Conservation (phyloP, 2,113 vertebrate genomes). For the Grus americana region DNA sequence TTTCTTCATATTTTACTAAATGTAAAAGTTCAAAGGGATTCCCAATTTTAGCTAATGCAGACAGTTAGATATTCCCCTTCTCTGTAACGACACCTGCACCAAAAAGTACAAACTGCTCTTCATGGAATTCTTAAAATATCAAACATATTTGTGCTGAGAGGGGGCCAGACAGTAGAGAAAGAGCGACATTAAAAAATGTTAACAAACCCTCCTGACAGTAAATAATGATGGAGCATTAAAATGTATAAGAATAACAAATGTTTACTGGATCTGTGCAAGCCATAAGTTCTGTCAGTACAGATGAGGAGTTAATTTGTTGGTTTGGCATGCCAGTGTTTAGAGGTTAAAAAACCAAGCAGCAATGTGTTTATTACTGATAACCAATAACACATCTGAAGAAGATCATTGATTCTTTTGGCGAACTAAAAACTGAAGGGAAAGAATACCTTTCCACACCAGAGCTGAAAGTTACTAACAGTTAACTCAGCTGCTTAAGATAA, state of each 20-base stretch:
- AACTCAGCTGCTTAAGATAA: neutral
- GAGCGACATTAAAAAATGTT: neutral
- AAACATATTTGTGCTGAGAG: neutral
- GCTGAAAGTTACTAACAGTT: neutral
- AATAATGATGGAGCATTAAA: neutral
- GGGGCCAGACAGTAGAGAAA: neutral
- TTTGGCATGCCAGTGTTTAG: neutral
- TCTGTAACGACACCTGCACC: neutral
- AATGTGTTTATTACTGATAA: neutral
- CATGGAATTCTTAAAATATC: neutral
- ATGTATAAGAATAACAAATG: neutral
- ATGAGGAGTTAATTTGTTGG: rapidly evolving
- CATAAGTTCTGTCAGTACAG: neutral
- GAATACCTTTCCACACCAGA: neutral
- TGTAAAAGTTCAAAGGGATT: neutral
- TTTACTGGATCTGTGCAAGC: neutral
- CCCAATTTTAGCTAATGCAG: neutral
- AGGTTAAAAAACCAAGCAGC: neutral
- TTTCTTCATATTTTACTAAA: neutral
- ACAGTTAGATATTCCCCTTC: neutral
- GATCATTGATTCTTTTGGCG: neutral
- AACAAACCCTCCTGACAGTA: neutral
- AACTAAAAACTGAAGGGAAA: neutral
- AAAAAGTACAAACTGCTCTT: neutral
- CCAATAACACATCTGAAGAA: neutral